Conservation (phyloP, 2,888 invertebrate genomes). For the Tipula unca region DNA sequence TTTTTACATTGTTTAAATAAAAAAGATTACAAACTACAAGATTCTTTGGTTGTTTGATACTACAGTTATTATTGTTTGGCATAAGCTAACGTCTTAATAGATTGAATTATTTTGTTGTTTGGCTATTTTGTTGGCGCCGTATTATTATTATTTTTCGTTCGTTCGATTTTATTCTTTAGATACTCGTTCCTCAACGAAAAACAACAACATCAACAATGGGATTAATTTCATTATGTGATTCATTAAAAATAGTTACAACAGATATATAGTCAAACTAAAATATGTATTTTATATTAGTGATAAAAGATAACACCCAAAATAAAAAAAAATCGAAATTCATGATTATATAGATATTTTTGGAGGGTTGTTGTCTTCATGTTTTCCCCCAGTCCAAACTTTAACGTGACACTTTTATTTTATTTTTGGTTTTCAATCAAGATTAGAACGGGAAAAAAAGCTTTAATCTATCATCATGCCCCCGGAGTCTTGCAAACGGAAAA, state of each 20-base stretch:
- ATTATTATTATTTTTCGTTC: not conserved
- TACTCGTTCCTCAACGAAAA: not conserved
- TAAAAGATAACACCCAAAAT: not conserved
- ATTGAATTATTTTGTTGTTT: constrained; percentile 8
- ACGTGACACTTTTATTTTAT: constrained; percentile 8
- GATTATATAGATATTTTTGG: not conserved
- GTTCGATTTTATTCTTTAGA: not conserved
- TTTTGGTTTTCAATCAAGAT: not conserved
- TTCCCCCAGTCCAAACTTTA: not conserved
- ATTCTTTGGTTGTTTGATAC: not conserved
- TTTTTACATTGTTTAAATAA: not conserved
- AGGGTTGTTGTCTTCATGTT: not conserved
- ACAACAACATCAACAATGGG: not conserved
- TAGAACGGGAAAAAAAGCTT: not conserved
- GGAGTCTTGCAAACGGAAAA: not conserved
- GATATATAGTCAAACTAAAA: not conserved
- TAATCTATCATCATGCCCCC: not conserved
- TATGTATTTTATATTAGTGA: not conserved
- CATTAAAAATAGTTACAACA: not conserved
- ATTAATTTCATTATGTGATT: constrained; percentile 14
- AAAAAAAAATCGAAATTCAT: not conserved
- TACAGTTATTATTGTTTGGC: not conserved
- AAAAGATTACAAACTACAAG: too few species aligned
- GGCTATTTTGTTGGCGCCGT: not conserved
- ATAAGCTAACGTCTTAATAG: constrained; percentile 14